Evolutionary conservation across 2,888 invertebrate genomes (phyloP).

Genomic region (Mactromeris polynyma): DNA sequence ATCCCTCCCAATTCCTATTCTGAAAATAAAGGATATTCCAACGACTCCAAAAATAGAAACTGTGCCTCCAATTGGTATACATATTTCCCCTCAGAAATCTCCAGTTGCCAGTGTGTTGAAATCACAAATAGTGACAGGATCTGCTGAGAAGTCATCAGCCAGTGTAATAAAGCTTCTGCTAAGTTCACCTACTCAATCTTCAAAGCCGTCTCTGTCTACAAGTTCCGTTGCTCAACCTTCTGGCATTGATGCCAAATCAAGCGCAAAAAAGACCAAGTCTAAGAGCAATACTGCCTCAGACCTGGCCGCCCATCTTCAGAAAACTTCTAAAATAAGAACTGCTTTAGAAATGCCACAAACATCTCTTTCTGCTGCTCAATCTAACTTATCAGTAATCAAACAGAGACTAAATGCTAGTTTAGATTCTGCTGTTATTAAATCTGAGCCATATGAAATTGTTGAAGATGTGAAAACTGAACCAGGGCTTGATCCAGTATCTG

Average conservation of each 20-base stretch:
- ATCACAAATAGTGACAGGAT: constrained; percentile 31
- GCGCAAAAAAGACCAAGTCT: constrained; percentile 46
- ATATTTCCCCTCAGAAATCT: constrained; percentile 37
- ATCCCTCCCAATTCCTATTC: constrained; percentile 34
- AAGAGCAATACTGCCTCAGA: constrained; percentile 47
- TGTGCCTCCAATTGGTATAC: constrained; percentile 37
- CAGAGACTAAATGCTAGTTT: constrained; percentile 13
- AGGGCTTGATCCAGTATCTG: constrained; percentile 31
- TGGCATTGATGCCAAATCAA: constrained; percentile 21
- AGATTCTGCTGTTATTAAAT: constrained; percentile 46
- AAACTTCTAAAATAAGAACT: constrained; percentile 44
- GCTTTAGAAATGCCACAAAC: constrained; percentile 41
- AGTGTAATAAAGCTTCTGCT: constrained; percentile 84
- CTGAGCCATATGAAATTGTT: constrained; percentile 26
- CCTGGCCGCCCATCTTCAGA: constrained; percentile 17
- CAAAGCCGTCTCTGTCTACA: constrained; percentile 74
- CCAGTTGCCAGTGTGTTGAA: constrained; percentile 39
- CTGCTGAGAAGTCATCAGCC: constrained; percentile 53
- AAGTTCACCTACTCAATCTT: constrained; percentile 79
- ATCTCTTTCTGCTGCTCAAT: background rate
- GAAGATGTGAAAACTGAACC: constrained; percentile 20
- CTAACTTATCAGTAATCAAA: constrained; percentile 24
- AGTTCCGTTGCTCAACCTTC: constrained; percentile 68
- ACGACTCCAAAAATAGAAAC: constrained; percentile 54
- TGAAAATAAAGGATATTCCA: constrained; percentile 63